Conservation (phyloP, 2,113 vertebrate species). For the Daubentonia madagascariensis region DNA sequence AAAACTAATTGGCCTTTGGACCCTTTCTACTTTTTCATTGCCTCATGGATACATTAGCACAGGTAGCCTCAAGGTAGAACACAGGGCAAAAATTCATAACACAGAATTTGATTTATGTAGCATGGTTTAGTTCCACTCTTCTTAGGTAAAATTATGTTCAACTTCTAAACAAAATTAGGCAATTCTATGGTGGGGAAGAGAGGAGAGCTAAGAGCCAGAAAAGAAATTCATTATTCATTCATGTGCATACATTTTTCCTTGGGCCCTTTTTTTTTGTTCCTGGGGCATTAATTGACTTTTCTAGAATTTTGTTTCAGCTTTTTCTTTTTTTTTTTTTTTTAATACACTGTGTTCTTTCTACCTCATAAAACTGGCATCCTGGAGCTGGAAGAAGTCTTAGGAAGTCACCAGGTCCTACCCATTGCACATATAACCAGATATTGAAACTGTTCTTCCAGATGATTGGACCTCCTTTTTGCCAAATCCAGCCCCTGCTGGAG, state of each 20-base stretch:
- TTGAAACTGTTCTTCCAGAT: constrained; percentile 10
- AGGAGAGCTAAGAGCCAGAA: background rate
- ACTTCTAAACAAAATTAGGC: background rate
- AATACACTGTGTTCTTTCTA: constrained; percentile 49
- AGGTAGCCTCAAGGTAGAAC: background rate
- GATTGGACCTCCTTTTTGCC: background rate
- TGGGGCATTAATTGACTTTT: background rate
- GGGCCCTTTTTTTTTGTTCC: background rate
- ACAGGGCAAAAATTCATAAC: background rate
- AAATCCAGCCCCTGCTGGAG: background rate
- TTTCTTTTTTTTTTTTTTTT: background rate
- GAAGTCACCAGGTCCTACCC: background rate
- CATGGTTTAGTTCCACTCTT: background rate
- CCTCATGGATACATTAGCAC: background rate
- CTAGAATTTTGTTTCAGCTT: constrained; percentile 4
- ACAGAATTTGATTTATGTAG: constrained; percentile 8
- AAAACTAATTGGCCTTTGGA: background rate
- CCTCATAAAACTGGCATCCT: constrained; percentile 37
- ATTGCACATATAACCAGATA: background rate
- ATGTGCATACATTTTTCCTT: background rate
- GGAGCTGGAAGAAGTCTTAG: background rate
- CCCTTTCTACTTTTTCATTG: background rate
- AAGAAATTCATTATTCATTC: background rate
- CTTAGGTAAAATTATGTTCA: constrained; percentile 35
- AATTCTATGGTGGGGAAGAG: background rate